Evolutionary conservation across 2,797 vertebrate species (phyloP).

Genomic region (Chelon labrosus): DNA sequence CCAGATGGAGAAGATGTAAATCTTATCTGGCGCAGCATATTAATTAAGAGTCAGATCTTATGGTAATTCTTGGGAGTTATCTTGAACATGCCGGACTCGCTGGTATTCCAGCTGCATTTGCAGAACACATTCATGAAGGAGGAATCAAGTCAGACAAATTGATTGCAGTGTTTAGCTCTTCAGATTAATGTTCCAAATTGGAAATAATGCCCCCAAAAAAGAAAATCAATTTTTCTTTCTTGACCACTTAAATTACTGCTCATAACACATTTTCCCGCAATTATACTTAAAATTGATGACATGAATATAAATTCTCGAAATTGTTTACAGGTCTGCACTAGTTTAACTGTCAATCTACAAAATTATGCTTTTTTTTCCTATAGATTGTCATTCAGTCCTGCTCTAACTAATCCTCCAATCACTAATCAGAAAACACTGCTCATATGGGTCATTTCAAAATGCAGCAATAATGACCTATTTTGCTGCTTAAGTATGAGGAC

Average conservation of each 20-base stretch:
- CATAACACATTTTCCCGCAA: no score
- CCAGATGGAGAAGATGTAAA: constrained; percentile 58
- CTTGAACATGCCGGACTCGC: constrained; percentile 24
- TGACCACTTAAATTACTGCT: background rate
- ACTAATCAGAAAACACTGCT: constrained; percentile 15
- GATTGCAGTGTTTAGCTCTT: background rate
- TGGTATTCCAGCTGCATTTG: background rate
- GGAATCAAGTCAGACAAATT: background rate
- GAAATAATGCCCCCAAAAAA: no score
- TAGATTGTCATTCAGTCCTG: background rate
- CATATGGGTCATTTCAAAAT: constrained; percentile 36
- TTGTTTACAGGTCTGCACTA: background rate
- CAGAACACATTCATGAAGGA: background rate
- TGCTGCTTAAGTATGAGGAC: constrained; percentile 33
- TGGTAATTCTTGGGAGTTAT: constrained; percentile 39
- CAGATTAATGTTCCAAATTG: background rate
- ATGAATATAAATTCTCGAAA: no score
- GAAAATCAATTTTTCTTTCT: background rate
- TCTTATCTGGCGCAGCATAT: constrained; percentile 53
- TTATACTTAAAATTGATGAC: background rate
- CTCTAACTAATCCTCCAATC: constrained; percentile 7
- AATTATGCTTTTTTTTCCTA: background rate
- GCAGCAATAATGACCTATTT: constrained; percentile 49
- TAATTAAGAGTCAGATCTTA: constrained; percentile 60
- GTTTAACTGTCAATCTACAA: background rate